Evolutionary conservation across 2,888 invertebrate genomes (phyloP).

Genomic region (Meandrusa payeni): DNA sequence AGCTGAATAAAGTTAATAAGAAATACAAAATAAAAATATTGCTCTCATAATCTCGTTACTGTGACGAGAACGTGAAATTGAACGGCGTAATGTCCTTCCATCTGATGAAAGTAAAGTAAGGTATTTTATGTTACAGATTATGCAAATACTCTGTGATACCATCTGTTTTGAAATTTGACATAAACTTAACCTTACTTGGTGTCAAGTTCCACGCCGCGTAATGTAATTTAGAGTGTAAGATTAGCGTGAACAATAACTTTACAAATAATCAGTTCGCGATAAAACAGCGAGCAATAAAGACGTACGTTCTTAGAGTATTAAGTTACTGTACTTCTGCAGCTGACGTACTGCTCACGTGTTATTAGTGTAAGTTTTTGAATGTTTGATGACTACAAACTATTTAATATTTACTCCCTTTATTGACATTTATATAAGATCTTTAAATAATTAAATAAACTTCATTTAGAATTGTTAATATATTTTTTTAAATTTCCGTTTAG

Average conservation of each 20-base stretch:
- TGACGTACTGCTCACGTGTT: constrained; percentile 11
- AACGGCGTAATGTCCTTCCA: no score
- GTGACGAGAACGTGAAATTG: no score
- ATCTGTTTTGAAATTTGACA: constrained; percentile 17
- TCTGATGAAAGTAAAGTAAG: no score
- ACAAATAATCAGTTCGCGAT: constrained; percentile 22
- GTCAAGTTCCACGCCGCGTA: constrained; percentile 13
- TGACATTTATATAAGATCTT: neutral
- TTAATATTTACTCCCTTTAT: constrained; percentile 3
- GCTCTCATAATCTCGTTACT: no score
- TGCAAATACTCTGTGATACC: constrained; percentile 7
- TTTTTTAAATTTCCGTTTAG: no score
- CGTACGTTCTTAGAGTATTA: constrained; percentile 12
- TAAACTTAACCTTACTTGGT: constrained; percentile 23
- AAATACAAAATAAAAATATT: no score
- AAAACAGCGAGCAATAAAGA: constrained; percentile 19
- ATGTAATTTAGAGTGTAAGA: constrained; percentile 14
- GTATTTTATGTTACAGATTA: no score
- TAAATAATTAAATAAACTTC: neutral
- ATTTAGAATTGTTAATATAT: no score
- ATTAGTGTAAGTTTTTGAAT: constrained; percentile 4
- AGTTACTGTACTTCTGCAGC: constrained; percentile 9
- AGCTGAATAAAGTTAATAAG: no score
- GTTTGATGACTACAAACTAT: neutral
- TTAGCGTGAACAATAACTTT: constrained; percentile 23